Evolutionary conservation across 2,113 vertebrate species (phyloP).

Genomic region (Caranx melampygus): DNA sequence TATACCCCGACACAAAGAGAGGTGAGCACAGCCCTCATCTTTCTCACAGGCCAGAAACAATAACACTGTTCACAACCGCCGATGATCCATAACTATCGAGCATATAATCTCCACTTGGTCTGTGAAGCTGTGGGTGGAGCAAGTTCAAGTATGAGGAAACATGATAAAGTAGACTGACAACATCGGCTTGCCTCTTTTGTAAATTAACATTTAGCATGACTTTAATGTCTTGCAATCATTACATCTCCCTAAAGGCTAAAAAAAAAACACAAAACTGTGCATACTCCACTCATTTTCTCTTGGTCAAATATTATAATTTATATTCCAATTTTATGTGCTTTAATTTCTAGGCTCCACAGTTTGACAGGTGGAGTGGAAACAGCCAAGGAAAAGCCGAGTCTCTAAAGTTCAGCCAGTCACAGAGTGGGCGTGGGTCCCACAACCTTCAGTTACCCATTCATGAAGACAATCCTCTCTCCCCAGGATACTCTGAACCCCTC

Average conservation of each 20-base stretch:
- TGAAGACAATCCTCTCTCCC: constrained; percentile 77
- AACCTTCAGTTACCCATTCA: constrained; percentile 75
- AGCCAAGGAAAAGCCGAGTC: constrained; percentile 64
- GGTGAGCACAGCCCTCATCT: constrained; percentile 60
- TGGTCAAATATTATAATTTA: constrained; percentile 8
- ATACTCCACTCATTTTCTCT: neutral
- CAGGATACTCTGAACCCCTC: constrained; percentile 85
- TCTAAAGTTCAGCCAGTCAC: constrained; percentile 56
- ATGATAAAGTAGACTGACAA: neutral
- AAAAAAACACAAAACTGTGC: neutral
- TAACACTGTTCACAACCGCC: constrained; percentile 9
- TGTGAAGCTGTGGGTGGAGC: constrained; percentile 2
- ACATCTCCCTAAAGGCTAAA: neutral
- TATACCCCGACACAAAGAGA: constrained; percentile 82
- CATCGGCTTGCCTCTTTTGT: constrained; percentile 15
- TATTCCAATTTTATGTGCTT: constrained; percentile 7
- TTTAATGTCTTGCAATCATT: constrained; percentile 5
- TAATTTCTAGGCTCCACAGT: constrained; percentile 72
- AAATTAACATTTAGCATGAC: constrained; percentile 11
- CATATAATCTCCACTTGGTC: neutral
- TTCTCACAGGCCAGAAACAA: constrained; percentile 1
- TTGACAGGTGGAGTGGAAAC: constrained; percentile 77
- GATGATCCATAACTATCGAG: constrained; percentile 13
- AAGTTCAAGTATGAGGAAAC: neutral
- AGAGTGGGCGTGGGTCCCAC: constrained; percentile 64